Evolutionary conservation across 2,888 invertebrate species (phyloP).

Genomic region (Dasypolia templi): DNA sequence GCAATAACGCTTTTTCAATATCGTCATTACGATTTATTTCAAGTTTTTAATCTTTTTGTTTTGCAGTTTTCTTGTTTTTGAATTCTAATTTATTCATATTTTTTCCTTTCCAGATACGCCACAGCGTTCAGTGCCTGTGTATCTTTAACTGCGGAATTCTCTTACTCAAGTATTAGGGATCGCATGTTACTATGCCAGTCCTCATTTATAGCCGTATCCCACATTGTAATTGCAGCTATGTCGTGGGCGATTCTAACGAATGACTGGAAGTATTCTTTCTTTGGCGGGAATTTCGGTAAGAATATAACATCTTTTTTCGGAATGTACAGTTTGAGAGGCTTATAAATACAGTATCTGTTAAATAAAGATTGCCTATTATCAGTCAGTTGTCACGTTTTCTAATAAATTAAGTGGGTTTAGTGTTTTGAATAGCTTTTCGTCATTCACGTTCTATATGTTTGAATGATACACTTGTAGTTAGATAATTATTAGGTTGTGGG

Average conservation of each 20-base stretch:
- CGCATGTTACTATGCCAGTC: slow-evolving; percentile 79
- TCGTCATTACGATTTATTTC: background rate
- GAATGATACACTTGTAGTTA: no score
- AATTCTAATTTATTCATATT: background rate
- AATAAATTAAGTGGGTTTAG: no score
- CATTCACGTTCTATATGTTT: no score
- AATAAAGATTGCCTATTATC: background rate
- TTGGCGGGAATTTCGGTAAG: slow-evolving; percentile 78
- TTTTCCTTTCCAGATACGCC: slow-evolving; percentile 75
- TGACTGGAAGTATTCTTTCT: slow-evolving; percentile 77
- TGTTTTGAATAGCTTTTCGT: background rate
- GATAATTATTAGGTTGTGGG: no score
- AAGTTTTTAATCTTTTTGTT: background rate
- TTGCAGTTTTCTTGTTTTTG: background rate
- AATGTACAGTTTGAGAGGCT: background rate
- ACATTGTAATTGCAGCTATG: slow-evolving; percentile 75
- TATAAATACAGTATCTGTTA: background rate
- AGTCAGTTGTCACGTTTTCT: no score
- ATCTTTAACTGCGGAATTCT: slow-evolving; percentile 80
- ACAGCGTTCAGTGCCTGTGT: slow-evolving; percentile 78
- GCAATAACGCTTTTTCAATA: background rate
- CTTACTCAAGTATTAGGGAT: slow-evolving; percentile 80
- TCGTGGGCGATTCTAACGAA: slow-evolving; percentile 80
- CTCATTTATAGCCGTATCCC: slow-evolving; percentile 74
- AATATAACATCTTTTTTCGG: background rate